Base-by-base conservation (phyloP, 2,113 vertebrate species). In the Poecile atricapillus region DNA sequence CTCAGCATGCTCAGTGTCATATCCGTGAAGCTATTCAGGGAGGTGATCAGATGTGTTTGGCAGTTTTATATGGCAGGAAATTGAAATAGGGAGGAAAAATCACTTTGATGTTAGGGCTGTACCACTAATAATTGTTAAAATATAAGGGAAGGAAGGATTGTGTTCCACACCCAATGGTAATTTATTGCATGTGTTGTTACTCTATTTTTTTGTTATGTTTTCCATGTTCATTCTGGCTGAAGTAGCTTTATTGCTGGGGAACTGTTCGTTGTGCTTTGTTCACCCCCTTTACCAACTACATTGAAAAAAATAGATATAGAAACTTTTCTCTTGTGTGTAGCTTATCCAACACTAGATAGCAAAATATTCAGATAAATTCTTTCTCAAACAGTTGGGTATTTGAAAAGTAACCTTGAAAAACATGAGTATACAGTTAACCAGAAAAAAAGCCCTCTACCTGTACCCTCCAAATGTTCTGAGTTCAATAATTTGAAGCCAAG, bases 1-100 rank as follows among this genome's bases (percentile, higher is more conserved):
- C 47, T 47, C 16, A 44, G 84, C 17, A 10, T 0, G 2, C 31
- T 52, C 43, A 37, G 8, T 69, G 70, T 73, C 30, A 2, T 28
- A 27, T 13, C 35, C 9, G 24, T 16, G 86, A 67, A 58, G 95
- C 60, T 15, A 46, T 50, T 65, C 35, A 41, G 68, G 79, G 79
- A 88, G 88, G 74, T 0, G 2, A 13, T 90, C 65, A 53, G 71
- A 62, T 58, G 59, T 15, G 49, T 49, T 53, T 85, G 86, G 79
- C 86, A 88, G 85, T 83, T 97, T 73, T 75, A 85, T 83, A 73
- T 4, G 47, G 83, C 92, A 94, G 95, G 93, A 96, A 96, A 96
- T 92, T 88, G 92, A 88, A 92, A 77, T 24, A 25, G 62, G 74
- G 92, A 79, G 52, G 46, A 80, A 77, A 86, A 83, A 70, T 22